Base-by-base conservation (phyloP, 2,888 invertebrate species). In the Dolichomitus sp. region DNA sequence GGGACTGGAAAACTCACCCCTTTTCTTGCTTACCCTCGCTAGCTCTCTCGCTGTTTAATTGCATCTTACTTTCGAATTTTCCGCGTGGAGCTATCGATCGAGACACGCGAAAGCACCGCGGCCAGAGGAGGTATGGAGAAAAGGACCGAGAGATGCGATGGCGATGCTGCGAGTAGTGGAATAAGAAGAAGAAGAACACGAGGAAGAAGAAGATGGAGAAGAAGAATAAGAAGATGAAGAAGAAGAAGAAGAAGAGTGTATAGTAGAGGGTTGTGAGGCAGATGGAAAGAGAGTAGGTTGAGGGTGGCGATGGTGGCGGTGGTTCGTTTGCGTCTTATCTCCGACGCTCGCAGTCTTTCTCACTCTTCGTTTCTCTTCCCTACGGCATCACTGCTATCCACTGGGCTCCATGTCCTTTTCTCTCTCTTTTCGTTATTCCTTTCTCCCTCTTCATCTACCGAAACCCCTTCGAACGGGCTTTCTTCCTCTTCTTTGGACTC, bases 41-140 rank as follows among this genome's bases (percentile, higher is more conserved):
- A 76, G 75, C 89, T 85, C 86, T 87, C 86, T 90, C 92, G 92
- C 93, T 93, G 93, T 93, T 93, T 93, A 93, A 93, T 93, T 93
- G 93, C 93, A 93, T 93, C 93, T 93, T 93, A 93, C 93, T 93
- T 93, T 93, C 93, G 93, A 93, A 93, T 93, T 93, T 93, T 93
- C 93, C 93, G 93, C 93, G 93, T 92, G 93, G 92, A 92, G 93
- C 92, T 93, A 93, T 93, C 93, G 93, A 93, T 93, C 93, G 93
- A 92, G 92, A 91, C 92, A 92, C 91, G 88, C 88, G 87, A 84
- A 66, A 79, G 69, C 69, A 70, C 80, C 75, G 70, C 69, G 70
- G 69, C 61, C 61, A 65, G 68, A 75, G 84, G 72, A 77, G 69
- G 77, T 30, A 40, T 23, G 27, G 19, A 78, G 75, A 78, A 73